Conservation (phyloP, 2,113 vertebrate genomes). For the Romanogobio albipinnatus region DNA sequence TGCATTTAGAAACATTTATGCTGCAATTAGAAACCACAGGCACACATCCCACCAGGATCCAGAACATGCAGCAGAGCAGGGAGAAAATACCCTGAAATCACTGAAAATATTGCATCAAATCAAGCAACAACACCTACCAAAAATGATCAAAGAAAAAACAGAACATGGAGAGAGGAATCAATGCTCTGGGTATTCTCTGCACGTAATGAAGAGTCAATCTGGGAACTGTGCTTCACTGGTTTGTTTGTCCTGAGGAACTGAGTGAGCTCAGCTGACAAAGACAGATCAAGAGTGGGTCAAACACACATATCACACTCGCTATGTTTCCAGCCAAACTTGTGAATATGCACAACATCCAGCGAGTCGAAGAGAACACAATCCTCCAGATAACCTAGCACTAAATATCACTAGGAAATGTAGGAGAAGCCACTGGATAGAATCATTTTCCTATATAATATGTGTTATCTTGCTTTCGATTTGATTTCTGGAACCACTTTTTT, state of each 20-base stretch:
- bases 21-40: not conserved
- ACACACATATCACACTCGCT: not conserved
- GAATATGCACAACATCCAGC: too few species aligned
- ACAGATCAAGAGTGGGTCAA: not conserved
- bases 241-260: not conserved
- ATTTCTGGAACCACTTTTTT: too few species aligned
- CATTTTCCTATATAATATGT: too few species aligned
- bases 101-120: conserved; percentile 18
- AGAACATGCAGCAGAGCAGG: not conserved
- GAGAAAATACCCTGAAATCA: not conserved
- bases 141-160: not conserved
- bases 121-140: not conserved
- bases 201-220: not conserved
- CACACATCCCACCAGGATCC: not conserved
- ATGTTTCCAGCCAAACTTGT: too few species aligned
- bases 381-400: too few species aligned
- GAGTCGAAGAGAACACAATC: too few species aligned
- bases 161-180: not conserved
- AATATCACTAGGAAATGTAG: too few species aligned
- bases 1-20: conserved; percentile 5
- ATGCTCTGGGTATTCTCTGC: not conserved
- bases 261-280: not conserved
- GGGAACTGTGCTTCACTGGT: not conserved
- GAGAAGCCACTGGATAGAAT: too few species aligned
- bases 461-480: too few species aligned